Evolutionary conservation across 2,113 vertebrate species (phyloP).

Genomic region (Cervus canadensis): DNA sequence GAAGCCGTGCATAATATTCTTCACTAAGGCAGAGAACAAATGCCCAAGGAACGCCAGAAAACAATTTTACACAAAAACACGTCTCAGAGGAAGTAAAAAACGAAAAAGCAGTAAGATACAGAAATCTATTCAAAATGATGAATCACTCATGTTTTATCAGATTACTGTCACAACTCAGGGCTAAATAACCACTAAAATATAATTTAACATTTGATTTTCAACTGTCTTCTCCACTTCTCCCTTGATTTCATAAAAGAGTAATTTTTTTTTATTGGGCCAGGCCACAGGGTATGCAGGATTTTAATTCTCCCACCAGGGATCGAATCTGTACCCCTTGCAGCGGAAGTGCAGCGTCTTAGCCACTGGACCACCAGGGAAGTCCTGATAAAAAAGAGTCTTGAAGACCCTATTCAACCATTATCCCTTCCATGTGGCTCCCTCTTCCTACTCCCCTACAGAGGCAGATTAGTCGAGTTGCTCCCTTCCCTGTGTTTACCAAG

Average conservation of each 20-base stretch:
- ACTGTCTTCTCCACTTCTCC: not conserved
- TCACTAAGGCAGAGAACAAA: not conserved
- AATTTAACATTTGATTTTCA: not conserved
- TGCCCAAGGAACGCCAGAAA: not conserved
- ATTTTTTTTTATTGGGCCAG: not conserved
- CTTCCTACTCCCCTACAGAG: rapidly evolving
- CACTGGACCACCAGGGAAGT: not conserved
- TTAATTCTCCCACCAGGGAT: not conserved
- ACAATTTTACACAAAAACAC: not conserved
- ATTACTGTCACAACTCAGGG: not conserved
- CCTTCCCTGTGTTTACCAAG: not conserved
- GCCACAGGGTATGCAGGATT: not conserved
- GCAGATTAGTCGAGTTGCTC: not conserved
- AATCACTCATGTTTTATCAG: not conserved
- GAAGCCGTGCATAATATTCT: not conserved
- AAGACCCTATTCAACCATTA: not conserved
- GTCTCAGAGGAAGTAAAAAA: not conserved
- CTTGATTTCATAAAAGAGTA: not conserved
- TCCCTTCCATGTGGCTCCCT: not conserved
- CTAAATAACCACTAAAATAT: conserved; percentile 10
- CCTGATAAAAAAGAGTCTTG: not conserved
- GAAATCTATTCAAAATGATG: conserved; percentile 43
- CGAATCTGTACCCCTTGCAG: not conserved
- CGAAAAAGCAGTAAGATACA: not conserved
- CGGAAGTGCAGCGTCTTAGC: not conserved